phyloP scores from a whole-genome alignment of 2,797 vertebrate species.

The Parambassis ranga region DNA sequence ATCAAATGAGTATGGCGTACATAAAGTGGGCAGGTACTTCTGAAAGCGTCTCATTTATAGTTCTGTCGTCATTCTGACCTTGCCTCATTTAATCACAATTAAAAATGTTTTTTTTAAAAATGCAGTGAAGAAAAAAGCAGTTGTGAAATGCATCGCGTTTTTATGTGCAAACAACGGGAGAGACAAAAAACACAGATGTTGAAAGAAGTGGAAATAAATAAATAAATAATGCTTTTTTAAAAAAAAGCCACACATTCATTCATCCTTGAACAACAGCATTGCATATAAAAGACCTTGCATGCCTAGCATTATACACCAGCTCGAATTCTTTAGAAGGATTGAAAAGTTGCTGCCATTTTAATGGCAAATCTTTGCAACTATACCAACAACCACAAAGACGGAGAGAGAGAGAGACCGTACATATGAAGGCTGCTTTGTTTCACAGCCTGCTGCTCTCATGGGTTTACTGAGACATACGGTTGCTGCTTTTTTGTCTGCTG shows the following conservation, averaged over 20 bases:
- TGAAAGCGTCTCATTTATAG: conserved; percentile 14
- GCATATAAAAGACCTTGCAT: conserved; percentile 43
- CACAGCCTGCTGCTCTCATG: conserved; percentile 70
- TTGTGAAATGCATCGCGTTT: neutral
- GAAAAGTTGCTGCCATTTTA: conserved; percentile 62
- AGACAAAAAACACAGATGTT: conserved; percentile 44
- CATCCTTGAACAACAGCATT: conserved; percentile 37
- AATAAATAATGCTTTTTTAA: conserved; percentile 42
- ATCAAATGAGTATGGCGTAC: neutral
- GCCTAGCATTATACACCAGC: conserved; percentile 41
- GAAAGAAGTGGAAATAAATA: conserved; percentile 39
- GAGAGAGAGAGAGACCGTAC: conserved; percentile 55
- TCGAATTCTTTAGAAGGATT: conserved; percentile 62
- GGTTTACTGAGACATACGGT: conserved; percentile 66
- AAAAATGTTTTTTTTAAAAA: too few species aligned
- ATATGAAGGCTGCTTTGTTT: conserved; percentile 71
- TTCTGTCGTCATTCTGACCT: conserved; percentile 1
- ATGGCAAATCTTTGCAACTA: conserved; percentile 71
- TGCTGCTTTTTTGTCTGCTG: conserved; percentile 46
- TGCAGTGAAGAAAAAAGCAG: conserved; percentile 3
- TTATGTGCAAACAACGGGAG: conserved; percentile 25
- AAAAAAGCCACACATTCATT: conserved; percentile 50
- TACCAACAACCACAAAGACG: conserved; percentile 42
- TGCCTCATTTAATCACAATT: conserved; percentile 21
- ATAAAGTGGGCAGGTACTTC: neutral